Evolutionary conservation across 1,140 invertebrate species (phyloP).

Genomic region (Littorina saxatilis): DNA sequence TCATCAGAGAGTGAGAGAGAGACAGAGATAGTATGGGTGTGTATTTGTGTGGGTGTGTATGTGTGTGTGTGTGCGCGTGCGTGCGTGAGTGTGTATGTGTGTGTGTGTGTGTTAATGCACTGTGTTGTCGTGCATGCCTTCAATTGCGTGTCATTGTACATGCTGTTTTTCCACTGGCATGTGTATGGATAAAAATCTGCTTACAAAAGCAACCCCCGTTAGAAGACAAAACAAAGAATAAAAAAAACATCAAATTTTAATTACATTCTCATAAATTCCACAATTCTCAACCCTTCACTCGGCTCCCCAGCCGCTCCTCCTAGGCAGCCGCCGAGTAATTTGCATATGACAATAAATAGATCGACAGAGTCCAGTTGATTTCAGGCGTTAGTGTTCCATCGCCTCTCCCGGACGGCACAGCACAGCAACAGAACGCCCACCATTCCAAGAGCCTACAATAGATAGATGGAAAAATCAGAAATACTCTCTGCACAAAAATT

Average conservation of each 20-base stretch:
- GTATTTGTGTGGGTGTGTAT: not conserved
- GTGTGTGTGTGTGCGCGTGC: not conserved
- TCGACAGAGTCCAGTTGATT: too few relatives aligned
- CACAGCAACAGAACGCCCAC: slow-evolving; percentile 21
- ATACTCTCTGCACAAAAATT: too few relatives aligned
- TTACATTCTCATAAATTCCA: too few relatives aligned
- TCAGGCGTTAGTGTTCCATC: slow-evolving; percentile 1
- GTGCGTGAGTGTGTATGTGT: not conserved
- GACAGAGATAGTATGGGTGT: not conserved
- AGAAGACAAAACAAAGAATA: too few relatives aligned
- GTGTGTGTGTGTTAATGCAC: not conserved
- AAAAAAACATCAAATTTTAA: too few relatives aligned
- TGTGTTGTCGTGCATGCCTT: not conserved
- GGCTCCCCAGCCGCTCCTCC: not conserved
- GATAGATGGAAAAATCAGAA: too few relatives aligned
- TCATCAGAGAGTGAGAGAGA: not conserved
- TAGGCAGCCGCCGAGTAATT: not conserved
- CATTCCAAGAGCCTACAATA: slow-evolving; percentile 18
- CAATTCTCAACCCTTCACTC: too few relatives aligned
- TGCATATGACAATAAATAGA: too few relatives aligned
- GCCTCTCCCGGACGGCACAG: slow-evolving; percentile 21
- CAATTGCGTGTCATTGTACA: too few relatives aligned
- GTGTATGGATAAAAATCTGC: not conserved
- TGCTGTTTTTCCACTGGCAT: too few relatives aligned
- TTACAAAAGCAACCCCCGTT: not conserved